Evolutionary conservation across 1,140 invertebrate species (phyloP).

Genomic region (Camponotus pennsylvanicus): DNA sequence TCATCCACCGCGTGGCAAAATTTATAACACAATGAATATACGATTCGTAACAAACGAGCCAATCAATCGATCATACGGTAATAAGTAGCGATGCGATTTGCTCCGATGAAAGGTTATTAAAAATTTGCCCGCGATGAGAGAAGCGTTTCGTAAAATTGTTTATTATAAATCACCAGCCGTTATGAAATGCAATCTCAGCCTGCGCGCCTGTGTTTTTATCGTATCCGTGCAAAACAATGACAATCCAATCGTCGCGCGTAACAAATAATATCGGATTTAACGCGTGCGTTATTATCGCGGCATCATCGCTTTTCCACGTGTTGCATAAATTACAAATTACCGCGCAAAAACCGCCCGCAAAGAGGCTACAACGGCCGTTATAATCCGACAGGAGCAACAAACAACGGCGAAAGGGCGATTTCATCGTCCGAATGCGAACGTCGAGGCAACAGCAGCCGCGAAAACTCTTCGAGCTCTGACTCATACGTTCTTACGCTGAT

Average conservation of each 20-base stretch:
- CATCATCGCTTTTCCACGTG: constrained; percentile 40
- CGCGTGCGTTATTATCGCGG: constrained; percentile 47
- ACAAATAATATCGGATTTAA: constrained; percentile 64
- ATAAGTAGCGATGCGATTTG: background rate
- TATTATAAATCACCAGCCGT: constrained; percentile 49
- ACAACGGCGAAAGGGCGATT: constrained; percentile 36
- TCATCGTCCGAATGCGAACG: constrained; percentile 52
- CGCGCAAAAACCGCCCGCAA: constrained; percentile 45
- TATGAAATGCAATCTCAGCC: constrained; percentile 19
- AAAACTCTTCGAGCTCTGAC: constrained; percentile 34
- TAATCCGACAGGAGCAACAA: constrained; percentile 56
- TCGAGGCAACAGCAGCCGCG: constrained; percentile 24
- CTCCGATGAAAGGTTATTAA: constrained; percentile 17
- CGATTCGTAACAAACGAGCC: constrained; percentile 4
- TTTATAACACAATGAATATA: background rate
- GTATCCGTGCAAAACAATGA: constrained; percentile 50
- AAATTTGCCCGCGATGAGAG: constrained; percentile 21
- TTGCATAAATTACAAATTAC: constrained; percentile 55
- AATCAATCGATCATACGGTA: constrained; percentile 27
- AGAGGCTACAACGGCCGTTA: background rate
- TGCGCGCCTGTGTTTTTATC: constrained; percentile 40
- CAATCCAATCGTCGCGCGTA: constrained; percentile 45
- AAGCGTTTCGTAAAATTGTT: constrained; percentile 48
- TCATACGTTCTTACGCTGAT: background rate
- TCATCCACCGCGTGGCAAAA: background rate